phyloP scores from a whole-genome alignment of 2,113 vertebrate species.

The Lagopus leucura region DNA sequence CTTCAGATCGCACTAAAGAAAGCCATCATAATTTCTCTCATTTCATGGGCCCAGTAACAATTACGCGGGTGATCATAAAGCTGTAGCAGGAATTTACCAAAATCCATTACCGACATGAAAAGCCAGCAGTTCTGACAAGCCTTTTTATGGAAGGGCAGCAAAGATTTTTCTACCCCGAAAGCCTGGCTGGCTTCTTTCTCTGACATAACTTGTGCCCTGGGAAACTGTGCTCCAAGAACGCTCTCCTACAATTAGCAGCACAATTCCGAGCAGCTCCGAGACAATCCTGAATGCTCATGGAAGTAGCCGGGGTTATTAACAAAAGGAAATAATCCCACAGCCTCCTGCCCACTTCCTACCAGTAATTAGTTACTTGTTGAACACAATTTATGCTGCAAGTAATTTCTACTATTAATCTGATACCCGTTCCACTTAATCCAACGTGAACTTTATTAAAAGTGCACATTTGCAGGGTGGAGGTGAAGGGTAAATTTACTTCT shows the following conservation, averaged over 20 bases:
- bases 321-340: constrained; percentile 43
- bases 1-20: constrained; percentile 39
- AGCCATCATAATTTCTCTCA: constrained; percentile 57
- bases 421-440: constrained; percentile 2
- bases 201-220: background rate
- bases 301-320: constrained; percentile 15
- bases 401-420: constrained; percentile 47
- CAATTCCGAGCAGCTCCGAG: background rate
- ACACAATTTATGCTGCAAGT: constrained; percentile 61
- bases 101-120: constrained; percentile 51
- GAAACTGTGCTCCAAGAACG: constrained; percentile 4
- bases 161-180: constrained; percentile 5
- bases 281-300: background rate
- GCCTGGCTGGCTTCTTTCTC: background rate
- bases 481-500: background rate
- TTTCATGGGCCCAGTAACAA: constrained; percentile 67
- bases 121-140: constrained; percentile 26
- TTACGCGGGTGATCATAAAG: constrained; percentile 13
- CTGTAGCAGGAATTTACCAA: constrained; percentile 51
- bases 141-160: background rate
- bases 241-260: background rate
- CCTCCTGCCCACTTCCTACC: constrained; percentile 24
- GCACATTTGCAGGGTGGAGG: background rate
- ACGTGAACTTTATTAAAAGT: background rate
- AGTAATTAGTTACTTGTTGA: constrained; percentile 77